Conservation (phyloP, 2,797 vertebrate species). For the Sciurus vulgaris region DNA sequence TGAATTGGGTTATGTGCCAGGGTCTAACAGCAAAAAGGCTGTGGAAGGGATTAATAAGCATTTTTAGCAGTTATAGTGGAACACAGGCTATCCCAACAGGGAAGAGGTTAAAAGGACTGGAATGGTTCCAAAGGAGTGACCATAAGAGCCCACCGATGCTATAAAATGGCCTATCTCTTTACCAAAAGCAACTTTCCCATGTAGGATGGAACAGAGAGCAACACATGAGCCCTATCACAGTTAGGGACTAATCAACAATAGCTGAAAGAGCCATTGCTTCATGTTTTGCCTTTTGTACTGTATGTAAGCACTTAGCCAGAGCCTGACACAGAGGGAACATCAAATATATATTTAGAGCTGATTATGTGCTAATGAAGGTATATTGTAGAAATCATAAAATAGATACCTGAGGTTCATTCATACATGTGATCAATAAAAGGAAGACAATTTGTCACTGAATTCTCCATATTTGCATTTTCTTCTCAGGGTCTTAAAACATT, state of each 20-base stretch:
- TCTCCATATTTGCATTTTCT: not conserved
- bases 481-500: not conserved
- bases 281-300: too few species aligned
- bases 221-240: fast-evolving
- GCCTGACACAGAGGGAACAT: not conserved
- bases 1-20: not conserved
- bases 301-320: not conserved
- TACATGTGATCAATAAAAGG: not conserved
- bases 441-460: not conserved
- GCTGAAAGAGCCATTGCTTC: fast-evolving
- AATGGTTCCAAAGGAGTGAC: not conserved
- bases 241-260: not conserved
- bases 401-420: not conserved
- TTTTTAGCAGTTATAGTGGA: not conserved
- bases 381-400: not conserved
- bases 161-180: not conserved
- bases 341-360: not conserved
- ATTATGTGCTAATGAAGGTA: not conserved
- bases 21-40: not conserved
- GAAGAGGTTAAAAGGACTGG: not conserved
- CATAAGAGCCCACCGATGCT: not conserved
- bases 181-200: not conserved
- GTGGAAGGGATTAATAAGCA: not conserved
- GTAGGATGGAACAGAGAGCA: not conserved
- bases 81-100: not conserved